Conservation (phyloP, 2,888 invertebrate genomes). For the Seira musarum region DNA sequence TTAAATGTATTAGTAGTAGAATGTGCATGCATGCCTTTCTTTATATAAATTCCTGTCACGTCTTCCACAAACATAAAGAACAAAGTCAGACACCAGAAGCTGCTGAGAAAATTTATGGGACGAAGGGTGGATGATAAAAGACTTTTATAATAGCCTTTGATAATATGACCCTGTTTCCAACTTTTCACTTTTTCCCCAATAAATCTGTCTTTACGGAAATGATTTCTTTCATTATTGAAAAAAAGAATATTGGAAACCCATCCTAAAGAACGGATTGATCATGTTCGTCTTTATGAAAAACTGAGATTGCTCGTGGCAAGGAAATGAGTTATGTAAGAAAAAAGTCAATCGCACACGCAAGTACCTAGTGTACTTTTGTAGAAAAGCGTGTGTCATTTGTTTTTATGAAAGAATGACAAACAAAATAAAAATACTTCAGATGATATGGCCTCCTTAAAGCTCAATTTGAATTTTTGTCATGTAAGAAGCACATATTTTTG, state of each 20-base stretch:
- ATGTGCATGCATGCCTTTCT: neutral
- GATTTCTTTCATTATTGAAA: conserved; percentile 14
- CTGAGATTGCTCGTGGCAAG: neutral
- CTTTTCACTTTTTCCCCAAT: conserved; percentile 38
- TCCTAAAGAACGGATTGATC: neutral
- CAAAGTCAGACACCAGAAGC: conserved; percentile 24
- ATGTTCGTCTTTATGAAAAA: neutral
- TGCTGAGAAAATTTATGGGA: conserved; percentile 39
- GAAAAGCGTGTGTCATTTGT: no score
- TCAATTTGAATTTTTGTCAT: neutral
- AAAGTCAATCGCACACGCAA: neutral
- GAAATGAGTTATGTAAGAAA: neutral
- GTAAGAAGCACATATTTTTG: no score
- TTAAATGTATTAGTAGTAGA: neutral
- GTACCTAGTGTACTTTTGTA: no score
- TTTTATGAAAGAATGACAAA: no score
- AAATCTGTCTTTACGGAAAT: conserved; percentile 39
- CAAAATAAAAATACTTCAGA: neutral
- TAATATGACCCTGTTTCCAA: conserved; percentile 27
- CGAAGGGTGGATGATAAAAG: conserved; percentile 40
- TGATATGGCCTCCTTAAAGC: neutral
- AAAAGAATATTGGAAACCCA: neutral
- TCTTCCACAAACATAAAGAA: conserved; percentile 42
- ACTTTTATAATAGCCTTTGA: conserved; percentile 40
- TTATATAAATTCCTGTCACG: conserved; percentile 45